phyloP scores from a whole-genome alignment of 2,797 vertebrate genomes.

The Kryptolebias ocellatus region DNA sequence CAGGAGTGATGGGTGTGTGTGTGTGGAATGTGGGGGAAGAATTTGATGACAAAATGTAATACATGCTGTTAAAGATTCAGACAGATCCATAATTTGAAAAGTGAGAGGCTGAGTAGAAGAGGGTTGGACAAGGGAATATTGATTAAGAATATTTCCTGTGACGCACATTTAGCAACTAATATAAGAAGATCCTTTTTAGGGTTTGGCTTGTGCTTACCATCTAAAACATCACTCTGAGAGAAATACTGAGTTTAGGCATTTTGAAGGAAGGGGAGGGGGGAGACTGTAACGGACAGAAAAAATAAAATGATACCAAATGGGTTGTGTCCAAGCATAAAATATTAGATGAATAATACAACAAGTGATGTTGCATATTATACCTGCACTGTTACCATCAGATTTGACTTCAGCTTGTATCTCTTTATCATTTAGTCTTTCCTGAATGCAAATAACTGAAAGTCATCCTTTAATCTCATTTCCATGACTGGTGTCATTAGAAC shows the following conservation, averaged over 20 bases:
- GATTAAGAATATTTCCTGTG: conserved; percentile 52
- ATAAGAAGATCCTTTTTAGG: conserved; percentile 16
- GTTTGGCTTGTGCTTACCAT: conserved; percentile 30
- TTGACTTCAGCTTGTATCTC: not conserved
- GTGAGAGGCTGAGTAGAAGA: conserved; percentile 52
- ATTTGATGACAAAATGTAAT: conserved; percentile 70
- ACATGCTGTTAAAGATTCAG: conserved; percentile 60
- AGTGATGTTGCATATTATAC: too few species aligned
- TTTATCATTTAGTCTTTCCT: not conserved
- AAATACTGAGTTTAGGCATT: conserved; percentile 12
- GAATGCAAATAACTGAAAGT: conserved; percentile 11
- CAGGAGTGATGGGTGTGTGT: conserved; percentile 62
- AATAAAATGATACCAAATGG: conserved; percentile 9
- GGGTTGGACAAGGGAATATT: conserved; percentile 59
- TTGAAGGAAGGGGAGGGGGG: conserved; percentile 8
- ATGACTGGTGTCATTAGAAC: conserved; percentile 6
- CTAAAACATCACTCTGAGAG: conserved; percentile 20
- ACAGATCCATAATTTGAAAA: conserved; percentile 68
- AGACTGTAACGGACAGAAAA: conserved; percentile 4
- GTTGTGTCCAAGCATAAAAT: not conserved
- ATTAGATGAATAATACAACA: not conserved
- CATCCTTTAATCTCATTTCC: conserved; percentile 2
- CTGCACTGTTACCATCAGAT: not conserved
- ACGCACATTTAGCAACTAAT: conserved; percentile 49
- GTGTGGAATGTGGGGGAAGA: conserved; percentile 60